phyloP scores from a whole-genome alignment of 2,797 vertebrate genomes.

The Calcarius lapponicus region DNA sequence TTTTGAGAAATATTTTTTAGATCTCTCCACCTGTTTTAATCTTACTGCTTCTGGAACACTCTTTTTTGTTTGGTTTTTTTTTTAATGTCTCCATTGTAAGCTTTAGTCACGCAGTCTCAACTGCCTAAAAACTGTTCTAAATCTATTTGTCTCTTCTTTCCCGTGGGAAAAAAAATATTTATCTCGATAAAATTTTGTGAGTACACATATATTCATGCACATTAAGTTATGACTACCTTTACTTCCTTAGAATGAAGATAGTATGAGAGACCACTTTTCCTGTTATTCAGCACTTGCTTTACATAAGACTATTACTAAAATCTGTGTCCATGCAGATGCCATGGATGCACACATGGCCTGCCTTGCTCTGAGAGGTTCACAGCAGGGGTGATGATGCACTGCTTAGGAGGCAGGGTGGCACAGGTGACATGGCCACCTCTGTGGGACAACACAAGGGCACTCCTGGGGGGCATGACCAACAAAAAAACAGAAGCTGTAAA shows the following conservation, averaged over 20 bases:
- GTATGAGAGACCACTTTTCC: background rate
- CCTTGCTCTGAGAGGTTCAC: too few species aligned
- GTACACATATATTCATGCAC: background rate
- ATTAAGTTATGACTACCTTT: background rate
- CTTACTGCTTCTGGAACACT: background rate
- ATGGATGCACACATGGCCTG: background rate
- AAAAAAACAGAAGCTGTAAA: background rate
- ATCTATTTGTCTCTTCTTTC: background rate
- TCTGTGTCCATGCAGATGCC: background rate
- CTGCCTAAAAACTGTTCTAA: background rate
- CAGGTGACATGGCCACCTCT: fast-evolving
- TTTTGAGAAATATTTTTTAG: fast-evolving
- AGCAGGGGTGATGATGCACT: fast-evolving
- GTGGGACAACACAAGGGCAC: background rate
- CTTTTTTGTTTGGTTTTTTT: background rate
- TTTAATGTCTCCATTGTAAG: background rate
- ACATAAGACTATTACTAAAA: background rate
- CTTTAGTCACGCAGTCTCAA: background rate
- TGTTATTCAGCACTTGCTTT: background rate
- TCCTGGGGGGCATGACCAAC: background rate
- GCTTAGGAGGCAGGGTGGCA: background rate
- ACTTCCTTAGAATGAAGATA: background rate
- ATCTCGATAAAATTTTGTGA: background rate
- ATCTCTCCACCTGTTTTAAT: background rate
- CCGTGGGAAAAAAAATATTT: background rate